A percentile compares a stretch with the other conserved stretches of the same genome.
phyloP scores from a whole-genome alignment of 2,888 invertebrate genomes.

The Axea sp. region DNA sequence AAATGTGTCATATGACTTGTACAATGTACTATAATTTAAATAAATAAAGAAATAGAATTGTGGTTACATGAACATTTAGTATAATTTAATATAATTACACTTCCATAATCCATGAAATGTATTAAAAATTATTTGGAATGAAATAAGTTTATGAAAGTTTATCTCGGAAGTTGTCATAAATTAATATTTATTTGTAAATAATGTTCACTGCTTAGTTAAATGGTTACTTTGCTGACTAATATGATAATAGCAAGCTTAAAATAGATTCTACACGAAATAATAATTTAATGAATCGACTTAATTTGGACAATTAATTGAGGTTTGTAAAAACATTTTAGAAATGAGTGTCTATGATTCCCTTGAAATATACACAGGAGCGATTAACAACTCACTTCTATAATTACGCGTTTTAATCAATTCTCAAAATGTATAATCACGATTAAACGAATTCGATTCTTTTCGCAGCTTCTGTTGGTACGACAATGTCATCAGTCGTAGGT shows the following conservation, averaged over 20 bases:
- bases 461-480: constrained; percentile 51
- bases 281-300: constrained; percentile 63
- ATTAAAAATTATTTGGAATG: too few relatives aligned
- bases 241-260: constrained; percentile 30
- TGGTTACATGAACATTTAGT: too few relatives aligned
- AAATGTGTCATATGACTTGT: too few relatives aligned
- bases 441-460: constrained; percentile 42
- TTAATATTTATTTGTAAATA: neutral
- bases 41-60: too few relatives aligned
- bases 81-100: too few relatives aligned
- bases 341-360: constrained; percentile 43
- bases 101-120: too few relatives aligned
- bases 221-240: constrained; percentile 34
- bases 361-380: constrained; percentile 44
- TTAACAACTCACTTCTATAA: constrained; percentile 60
- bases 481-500: constrained; percentile 48
- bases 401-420: constrained; percentile 55
- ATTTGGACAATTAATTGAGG: constrained; percentile 47
- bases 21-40: too few relatives aligned
- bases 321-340: constrained; percentile 45
- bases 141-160: too few relatives aligned
- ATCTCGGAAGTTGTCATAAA: too few relatives aligned
- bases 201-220: constrained; percentile 3
- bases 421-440: constrained; percentile 46
- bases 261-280: constrained; percentile 59